phyloP scores from a whole-genome alignment of 2,113 vertebrate species.

The Arenaria interpres region DNA sequence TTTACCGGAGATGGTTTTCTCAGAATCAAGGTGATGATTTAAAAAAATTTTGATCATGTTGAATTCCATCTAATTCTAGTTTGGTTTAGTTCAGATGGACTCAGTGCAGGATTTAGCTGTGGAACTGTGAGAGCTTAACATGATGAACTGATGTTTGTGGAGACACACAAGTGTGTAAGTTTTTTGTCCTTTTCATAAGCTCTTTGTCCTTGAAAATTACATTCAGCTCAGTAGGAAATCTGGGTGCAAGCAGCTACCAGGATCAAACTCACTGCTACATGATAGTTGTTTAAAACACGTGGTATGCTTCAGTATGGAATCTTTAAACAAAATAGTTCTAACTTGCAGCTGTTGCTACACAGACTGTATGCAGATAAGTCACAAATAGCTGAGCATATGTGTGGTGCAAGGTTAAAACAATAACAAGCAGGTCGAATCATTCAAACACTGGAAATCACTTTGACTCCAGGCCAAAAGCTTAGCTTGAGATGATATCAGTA shows the following conservation, averaged over 20 bases:
- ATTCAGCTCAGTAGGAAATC: not conserved
- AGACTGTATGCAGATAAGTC: constrained; percentile 29
- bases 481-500: constrained; percentile 56
- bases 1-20: not conserved
- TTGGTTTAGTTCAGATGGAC: not conserved
- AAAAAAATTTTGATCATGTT: not conserved
- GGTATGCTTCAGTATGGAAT: not conserved
- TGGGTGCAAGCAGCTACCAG: not conserved
- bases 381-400: constrained; percentile 45
- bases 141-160: not conserved
- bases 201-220: not conserved
- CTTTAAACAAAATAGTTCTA: constrained; percentile 29
- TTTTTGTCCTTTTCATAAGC: not conserved
- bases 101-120: not conserved
- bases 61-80: not conserved
- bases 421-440: constrained; percentile 56
- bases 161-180: not conserved
- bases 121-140: not conserved
- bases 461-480: constrained; percentile 58
- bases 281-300: not conserved
- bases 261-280: not conserved
- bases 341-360: not conserved
- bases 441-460: constrained; percentile 56
- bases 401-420: constrained; percentile 59
- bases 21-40: not conserved